These are phyloP conservation scores for Hippocampus comes DNA, from an alignment of 2,113 vertebrate species.

Conservation along the genomic window DNA sequence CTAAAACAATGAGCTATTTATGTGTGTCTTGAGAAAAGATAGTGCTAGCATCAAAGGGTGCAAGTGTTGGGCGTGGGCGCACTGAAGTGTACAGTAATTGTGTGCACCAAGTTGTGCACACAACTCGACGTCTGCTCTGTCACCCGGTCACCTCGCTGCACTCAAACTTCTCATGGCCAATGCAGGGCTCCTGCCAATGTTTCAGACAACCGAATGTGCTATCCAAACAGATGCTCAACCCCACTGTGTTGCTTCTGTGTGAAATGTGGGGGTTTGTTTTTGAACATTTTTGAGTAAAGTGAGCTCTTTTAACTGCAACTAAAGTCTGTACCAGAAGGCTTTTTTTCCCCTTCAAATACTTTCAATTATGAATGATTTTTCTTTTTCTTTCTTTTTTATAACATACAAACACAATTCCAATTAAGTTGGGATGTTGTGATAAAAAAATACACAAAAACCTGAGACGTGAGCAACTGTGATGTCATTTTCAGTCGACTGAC, in stretches of 20 bases:
- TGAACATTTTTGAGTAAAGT: conserved; percentile 2
- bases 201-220: conserved; percentile 47
- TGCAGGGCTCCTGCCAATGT: conserved; percentile 44
- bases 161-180: conserved; percentile 46
- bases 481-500: no score
- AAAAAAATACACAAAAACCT: no score
- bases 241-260: conserved; percentile 31
- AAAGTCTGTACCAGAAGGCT: conserved; percentile 38
- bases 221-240: conserved; percentile 65
- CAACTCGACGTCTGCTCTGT: conserved; percentile 43
- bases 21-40: conserved; percentile 41
- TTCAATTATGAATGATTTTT: not conserved
- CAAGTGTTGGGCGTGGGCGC: conserved; percentile 16
- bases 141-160: conserved; percentile 52
- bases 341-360: conserved; percentile 3
- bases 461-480: no score
- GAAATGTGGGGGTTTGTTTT: not conserved
- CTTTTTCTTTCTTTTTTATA: not conserved
- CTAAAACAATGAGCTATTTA: conserved; percentile 52
- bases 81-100: conserved; percentile 3
- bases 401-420: no score
- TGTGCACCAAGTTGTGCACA: conserved; percentile 9
- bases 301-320: conserved; percentile 13
- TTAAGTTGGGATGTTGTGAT: no score
- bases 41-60: conserved; percentile 16